Percentiles rank a stretch among this genome's conserved stretches.
Evolutionary conservation across 2,797 vertebrate genomes (phyloP).

Genomic region (Sebastes vulpes): DNA sequence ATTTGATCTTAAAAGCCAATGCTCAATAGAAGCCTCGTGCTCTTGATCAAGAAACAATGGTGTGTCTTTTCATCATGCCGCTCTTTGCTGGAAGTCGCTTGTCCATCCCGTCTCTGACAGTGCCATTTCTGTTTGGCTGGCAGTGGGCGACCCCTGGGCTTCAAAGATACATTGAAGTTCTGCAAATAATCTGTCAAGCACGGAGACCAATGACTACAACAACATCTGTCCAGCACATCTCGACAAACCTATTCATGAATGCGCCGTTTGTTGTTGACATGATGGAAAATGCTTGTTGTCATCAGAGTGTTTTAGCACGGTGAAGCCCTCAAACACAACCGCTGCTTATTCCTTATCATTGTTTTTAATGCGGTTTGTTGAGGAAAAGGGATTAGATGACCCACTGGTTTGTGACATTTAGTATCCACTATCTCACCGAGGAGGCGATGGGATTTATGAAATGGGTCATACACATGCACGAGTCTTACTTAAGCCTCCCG

Average conservation of each 20-base stretch:
- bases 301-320: conserved; percentile 47
- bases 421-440: conserved; percentile 70
- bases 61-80: conserved; percentile 78
- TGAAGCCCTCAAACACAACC: conserved; percentile 39
- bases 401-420: conserved; percentile 84
- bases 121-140: conserved; percentile 73
- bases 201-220: conserved; percentile 57
- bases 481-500: conserved; percentile 82
- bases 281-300: conserved; percentile 80
- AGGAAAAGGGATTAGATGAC: conserved; percentile 79
- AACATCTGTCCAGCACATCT: conserved; percentile 88
- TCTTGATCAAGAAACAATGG: conserved; percentile 81
- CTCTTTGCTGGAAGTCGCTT: conserved; percentile 74
- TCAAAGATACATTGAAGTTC: conserved; percentile 86
- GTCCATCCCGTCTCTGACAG: conserved; percentile 80
- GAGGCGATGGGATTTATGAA: conserved; percentile 84
- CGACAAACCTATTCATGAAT: conserved; percentile 89
- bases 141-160: conserved; percentile 78
- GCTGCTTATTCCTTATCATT: conserved; percentile 61
- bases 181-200: conserved; percentile 82
- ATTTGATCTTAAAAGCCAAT: conserved; percentile 83
- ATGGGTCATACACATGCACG: conserved; percentile 77
- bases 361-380: conserved; percentile 75
- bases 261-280: conserved; percentile 90
- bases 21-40: conserved; percentile 59